Evolutionary conservation across 35 echinoderm and acorn worm genomes (phyloP).

Genomic region (Ophioderma brevispina): DNA sequence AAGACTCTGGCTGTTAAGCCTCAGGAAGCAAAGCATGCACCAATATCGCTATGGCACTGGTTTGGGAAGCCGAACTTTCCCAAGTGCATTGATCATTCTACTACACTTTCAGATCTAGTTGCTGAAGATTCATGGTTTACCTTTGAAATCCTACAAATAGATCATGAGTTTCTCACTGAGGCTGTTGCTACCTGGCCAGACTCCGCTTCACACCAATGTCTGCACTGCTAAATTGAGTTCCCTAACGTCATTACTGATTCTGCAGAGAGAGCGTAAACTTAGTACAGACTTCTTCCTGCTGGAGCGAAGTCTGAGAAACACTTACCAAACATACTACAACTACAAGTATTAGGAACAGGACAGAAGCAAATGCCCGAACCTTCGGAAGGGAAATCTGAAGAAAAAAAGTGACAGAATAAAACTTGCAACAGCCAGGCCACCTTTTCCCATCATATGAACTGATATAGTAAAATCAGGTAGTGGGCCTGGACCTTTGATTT

Average conservation of each 20-base stretch:
- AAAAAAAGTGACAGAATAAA: too few species aligned
- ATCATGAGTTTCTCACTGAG: background rate
- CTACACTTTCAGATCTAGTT: background rate
- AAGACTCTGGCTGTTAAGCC: background rate
- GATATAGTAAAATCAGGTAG: too few species aligned
- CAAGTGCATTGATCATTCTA: background rate
- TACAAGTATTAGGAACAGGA: background rate
- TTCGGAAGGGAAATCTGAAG: background rate
- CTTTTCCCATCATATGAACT: too few species aligned
- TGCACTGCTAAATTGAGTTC: background rate
- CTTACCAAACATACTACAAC: background rate
- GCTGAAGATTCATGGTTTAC: background rate
- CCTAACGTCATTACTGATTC: background rate
- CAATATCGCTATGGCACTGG: background rate
- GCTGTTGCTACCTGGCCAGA: background rate
- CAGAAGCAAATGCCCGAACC: background rate
- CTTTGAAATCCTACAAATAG: background rate
- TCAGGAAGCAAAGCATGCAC: background rate
- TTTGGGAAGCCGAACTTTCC: background rate
- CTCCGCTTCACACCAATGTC: background rate
- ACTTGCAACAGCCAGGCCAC: too few species aligned
- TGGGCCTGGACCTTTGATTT: too few species aligned
- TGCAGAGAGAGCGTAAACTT: background rate
- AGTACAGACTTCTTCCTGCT: background rate
- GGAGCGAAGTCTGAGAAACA: background rate